A percentile compares a stretch with the other conserved stretches of the same genome.
These are phyloP conservation scores for Menidia menidia DNA, from an alignment of 2,797 vertebrate species.

Conservation along the genomic window DNA sequence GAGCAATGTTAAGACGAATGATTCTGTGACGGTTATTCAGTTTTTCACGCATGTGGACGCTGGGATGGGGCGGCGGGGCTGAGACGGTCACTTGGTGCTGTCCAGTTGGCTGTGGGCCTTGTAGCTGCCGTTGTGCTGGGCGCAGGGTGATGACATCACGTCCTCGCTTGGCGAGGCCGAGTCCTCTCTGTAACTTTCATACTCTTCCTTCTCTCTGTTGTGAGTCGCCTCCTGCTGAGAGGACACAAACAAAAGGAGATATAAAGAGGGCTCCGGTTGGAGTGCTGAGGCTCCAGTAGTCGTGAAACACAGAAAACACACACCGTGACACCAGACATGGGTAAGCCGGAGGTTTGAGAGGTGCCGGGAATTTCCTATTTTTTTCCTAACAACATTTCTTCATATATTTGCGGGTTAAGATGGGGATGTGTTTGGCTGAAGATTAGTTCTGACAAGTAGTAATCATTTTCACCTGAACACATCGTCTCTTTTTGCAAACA, in stretches of 20 bases:
- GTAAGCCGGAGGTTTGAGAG: too few relatives aligned
- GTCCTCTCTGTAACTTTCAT: slow-evolving; percentile 79
- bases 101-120: slow-evolving; percentile 75
- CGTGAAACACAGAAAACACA: too few relatives aligned
- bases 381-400: too few relatives aligned
- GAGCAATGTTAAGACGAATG: neutral
- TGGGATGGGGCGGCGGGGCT: neutral
- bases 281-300: too few relatives aligned
- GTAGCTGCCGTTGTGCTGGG: slow-evolving; percentile 91
- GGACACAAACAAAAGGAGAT: neutral
- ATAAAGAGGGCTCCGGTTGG: neutral
- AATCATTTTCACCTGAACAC: too few relatives aligned
- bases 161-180: slow-evolving; percentile 73
- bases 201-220: slow-evolving; percentile 64
- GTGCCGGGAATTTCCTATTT: too few relatives aligned
- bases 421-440: too few relatives aligned
- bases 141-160: slow-evolving; percentile 74
- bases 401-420: too few relatives aligned
- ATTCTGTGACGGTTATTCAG: slow-evolving; percentile 9
- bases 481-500: too few relatives aligned
- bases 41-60: slow-evolving; percentile 13
- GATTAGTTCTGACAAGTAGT: too few relatives aligned
- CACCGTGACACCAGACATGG: too few relatives aligned
- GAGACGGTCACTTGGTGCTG: slow-evolving; percentile 68
- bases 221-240: slow-evolving; percentile 82